Percentiles rank a stretch among this genome's conserved stretches.
Evolutionary conservation across 2,888 invertebrate genomes (phyloP).

Genomic region (Watsonalla binaria): DNA sequence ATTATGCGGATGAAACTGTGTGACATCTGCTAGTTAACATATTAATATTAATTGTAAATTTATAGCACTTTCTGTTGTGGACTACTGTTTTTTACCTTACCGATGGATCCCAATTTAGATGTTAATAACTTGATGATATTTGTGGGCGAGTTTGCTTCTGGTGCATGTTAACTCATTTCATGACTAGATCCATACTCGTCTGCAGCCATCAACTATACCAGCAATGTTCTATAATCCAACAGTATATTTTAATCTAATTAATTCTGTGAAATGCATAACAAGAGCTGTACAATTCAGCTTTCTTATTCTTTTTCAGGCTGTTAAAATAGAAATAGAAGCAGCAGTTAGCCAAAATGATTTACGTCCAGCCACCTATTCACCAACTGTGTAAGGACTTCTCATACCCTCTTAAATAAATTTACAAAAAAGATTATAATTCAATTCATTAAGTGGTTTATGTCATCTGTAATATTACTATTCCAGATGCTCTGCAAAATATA

Average conservation of each 20-base stretch:
- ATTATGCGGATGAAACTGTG: too few species aligned
- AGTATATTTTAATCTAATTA: too few species aligned
- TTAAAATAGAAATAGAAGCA: constrained; percentile 44
- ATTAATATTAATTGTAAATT: too few species aligned
- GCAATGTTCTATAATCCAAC: constrained; percentile 6
- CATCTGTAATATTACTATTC: constrained; percentile 27
- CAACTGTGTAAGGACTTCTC: constrained; percentile 49
- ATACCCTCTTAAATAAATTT: too few species aligned
- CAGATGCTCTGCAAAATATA: constrained; percentile 66
- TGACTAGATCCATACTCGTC: constrained; percentile 96
- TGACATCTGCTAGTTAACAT: too few species aligned
- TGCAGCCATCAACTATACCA: constrained; percentile 81
- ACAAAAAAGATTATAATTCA: too few species aligned
- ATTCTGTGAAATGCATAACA: too few species aligned
- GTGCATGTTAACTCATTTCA: constrained; percentile 81
- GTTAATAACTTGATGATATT: constrained; percentile 77
- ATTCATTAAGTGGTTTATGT: too few species aligned
- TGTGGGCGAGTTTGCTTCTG: constrained; percentile 90
- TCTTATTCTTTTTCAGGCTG: constrained; percentile 38
- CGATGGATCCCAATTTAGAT: not conserved
- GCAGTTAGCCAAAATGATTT: constrained; percentile 36
- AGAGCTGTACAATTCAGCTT: too few species aligned
- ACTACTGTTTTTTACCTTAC: not conserved
- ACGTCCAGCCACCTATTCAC: constrained; percentile 51
- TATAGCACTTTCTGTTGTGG: too few species aligned